Percentiles rank a stretch among this genome's conserved stretches.
Evolutionary conservation across 2,888 invertebrate genomes (phyloP).

Genomic region (Mantis religiosa): DNA sequence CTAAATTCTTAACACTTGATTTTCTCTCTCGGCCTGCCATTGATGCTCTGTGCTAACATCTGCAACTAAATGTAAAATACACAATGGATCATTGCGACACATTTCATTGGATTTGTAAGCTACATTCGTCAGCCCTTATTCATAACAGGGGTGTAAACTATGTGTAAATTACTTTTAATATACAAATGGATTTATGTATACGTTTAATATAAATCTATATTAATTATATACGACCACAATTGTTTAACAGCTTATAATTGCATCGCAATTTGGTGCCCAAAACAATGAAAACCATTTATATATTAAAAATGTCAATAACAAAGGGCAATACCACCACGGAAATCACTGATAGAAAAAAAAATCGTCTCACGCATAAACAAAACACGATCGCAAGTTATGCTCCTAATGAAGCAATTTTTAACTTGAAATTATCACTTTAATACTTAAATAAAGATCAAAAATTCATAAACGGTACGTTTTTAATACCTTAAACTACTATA

Average conservation of each 20-base stretch:
- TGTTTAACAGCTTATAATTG: neutral
- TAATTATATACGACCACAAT: neutral
- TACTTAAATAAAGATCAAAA: neutral
- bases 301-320: conserved; percentile 17
- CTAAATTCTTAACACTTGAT: conserved; percentile 39
- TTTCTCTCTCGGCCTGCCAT: conserved; percentile 47
- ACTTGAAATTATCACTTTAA: neutral
- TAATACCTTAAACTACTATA: conserved; percentile 18
- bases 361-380: conserved; percentile 28
- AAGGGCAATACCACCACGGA: conserved; percentile 16
- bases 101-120: neutral
- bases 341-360: conserved; percentile 19
- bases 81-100: neutral
- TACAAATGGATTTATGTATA: neutral
- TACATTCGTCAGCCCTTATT: neutral
- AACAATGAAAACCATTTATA: neutral
- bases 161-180: neutral
- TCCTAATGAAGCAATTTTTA: neutral
- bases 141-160: neutral
- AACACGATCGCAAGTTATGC: conserved; percentile 23
- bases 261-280: neutral
- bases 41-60: conserved; percentile 38
- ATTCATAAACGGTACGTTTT: neutral
- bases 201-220: neutral
- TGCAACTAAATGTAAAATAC: conserved; percentile 6